These are phyloP conservation scores for Bradypodion ventrale DNA, from an alignment of 2,797 vertebrate genomes.

Conservation along the genomic window DNA sequence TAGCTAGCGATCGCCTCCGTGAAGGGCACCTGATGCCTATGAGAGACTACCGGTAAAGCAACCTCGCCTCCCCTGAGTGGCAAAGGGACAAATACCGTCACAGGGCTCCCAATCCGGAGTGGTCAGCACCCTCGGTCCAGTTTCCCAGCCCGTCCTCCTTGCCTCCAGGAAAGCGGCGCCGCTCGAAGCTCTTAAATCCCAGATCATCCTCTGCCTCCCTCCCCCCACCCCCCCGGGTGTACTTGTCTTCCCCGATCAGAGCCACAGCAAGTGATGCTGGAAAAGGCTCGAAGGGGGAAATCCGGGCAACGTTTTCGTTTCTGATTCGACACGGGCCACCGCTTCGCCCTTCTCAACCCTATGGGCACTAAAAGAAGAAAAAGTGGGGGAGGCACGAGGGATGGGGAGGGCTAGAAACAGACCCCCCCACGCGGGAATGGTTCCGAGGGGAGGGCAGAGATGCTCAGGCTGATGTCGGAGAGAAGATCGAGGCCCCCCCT, in stretches of 20 bases:
- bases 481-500: too few relatives aligned
- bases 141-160: neutral
- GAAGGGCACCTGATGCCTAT: neutral
- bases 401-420: neutral
- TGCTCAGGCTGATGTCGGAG: neutral
- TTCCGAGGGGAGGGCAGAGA: neutral
- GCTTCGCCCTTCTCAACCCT: neutral
- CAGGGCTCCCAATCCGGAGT: too few relatives aligned
- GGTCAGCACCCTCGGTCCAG: neutral
- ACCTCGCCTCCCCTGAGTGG: neutral
- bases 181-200: neutral
- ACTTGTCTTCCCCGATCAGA: neutral
- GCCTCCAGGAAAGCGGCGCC: neutral
- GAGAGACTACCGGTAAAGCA: neutral
- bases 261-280: neutral
- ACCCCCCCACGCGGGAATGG: neutral
- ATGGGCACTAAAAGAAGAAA: neutral
- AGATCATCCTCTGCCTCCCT: too few relatives aligned
- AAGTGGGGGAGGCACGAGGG: too few relatives aligned
- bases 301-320: too few relatives aligned
- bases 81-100: neutral
- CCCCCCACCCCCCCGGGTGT: too few relatives aligned
- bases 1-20: neutral
- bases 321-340: neutral
- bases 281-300: too few relatives aligned